A percentile compares a stretch with the other conserved stretches of the same genome.
Conservation (phyloP, 2,113 vertebrate genomes). For the Heterocephalus glaber region DNA sequence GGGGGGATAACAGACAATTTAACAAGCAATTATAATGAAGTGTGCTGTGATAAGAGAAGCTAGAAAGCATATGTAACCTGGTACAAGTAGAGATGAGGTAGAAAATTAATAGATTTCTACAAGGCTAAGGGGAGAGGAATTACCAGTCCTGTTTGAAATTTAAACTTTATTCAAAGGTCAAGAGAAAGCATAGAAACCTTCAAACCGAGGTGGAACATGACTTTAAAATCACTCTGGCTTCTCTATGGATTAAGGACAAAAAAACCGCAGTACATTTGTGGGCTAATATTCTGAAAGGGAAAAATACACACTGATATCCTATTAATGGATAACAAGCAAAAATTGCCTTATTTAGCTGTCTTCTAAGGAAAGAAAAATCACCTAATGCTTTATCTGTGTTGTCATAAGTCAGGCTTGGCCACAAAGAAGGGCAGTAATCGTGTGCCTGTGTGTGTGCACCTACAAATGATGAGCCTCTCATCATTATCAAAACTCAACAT, state of each 20-base stretch:
- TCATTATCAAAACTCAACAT: slow-evolving; percentile 28
- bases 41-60: not conserved
- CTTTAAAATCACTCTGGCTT: slow-evolving; percentile 7
- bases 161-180: not conserved
- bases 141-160: not conserved
- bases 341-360: not conserved
- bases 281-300: not conserved
- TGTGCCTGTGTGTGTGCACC: not conserved
- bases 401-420: not conserved
- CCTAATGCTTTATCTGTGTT: not conserved
- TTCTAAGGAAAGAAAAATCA: not conserved
- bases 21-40: slow-evolving; percentile 32
- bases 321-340: not conserved
- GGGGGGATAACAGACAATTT: not conserved
- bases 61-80: not conserved
- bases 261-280: slow-evolving; percentile 1
- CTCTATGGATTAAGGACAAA: not conserved
- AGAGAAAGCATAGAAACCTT: not conserved
- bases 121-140: not conserved
- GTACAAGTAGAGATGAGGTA: not conserved
- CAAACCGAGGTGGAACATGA: not conserved
- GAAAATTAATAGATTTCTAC: not conserved
- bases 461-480: not conserved
- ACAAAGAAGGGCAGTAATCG: not conserved
- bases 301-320: not conserved